Conservation (phyloP, 2,888 invertebrate species). For the Acleris cristana region DNA sequence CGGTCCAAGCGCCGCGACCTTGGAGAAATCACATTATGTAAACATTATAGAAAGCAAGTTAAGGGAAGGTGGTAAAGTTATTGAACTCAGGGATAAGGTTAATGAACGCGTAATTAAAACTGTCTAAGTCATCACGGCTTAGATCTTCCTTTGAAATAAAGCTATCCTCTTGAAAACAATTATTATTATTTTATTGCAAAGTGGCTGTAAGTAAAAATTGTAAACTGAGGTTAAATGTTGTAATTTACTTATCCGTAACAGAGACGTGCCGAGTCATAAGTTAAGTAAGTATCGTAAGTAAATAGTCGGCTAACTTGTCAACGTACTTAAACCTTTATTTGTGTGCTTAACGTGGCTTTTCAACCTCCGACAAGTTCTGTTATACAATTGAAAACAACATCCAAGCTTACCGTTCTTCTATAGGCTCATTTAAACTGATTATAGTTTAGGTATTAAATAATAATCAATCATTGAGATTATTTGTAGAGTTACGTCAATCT, state of each 20-base stretch:
- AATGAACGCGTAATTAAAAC: background rate
- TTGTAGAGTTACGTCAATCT: conserved; percentile 8
- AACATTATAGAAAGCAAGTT: conserved; percentile 36
- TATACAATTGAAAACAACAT: too few species aligned
- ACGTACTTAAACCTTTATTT: background rate
- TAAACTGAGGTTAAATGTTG: conserved; percentile 2
- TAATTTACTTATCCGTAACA: conserved; percentile 1
- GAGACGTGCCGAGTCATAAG: conserved; percentile 16
- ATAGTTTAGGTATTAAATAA: background rate
- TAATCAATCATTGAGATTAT: conserved; percentile 12
- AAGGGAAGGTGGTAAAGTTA: conserved; percentile 23
- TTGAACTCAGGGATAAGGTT: conserved; percentile 6
- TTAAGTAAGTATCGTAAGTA: background rate
- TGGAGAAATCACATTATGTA: conserved; percentile 38
- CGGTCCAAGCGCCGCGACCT: conserved; percentile 31
- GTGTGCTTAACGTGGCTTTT: too few species aligned
- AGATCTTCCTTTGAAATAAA: too few species aligned
- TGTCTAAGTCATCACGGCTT: too few species aligned
- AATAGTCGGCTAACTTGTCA: background rate
- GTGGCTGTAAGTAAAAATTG: too few species aligned
- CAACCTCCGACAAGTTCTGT: too few species aligned
- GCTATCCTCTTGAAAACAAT: too few species aligned
- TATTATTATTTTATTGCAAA: too few species aligned
- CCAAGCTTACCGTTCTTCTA: too few species aligned
- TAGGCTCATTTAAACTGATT: too few species aligned